Conservation (phyloP, 2,113 vertebrate species). For the Pycnonotus jocosus region DNA sequence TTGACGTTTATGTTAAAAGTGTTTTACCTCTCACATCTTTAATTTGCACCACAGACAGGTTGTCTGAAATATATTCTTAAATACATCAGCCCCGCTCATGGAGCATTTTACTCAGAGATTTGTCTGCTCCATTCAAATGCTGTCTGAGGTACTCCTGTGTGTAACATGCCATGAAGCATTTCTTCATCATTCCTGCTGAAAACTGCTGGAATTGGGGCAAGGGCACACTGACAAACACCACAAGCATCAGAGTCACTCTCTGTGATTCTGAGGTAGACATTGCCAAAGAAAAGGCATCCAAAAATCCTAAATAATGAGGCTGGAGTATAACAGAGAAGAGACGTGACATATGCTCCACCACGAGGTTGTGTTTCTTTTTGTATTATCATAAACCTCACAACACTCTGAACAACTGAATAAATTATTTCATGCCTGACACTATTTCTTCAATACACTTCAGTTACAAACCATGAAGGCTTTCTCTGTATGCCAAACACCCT, state of each 20-base stretch:
- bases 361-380: neutral
- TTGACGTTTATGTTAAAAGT: neutral
- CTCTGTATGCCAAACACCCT: neutral
- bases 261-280: neutral
- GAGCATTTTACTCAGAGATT: neutral
- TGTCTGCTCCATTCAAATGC: neutral
- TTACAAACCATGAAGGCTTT: neutral
- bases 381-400: neutral
- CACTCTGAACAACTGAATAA: neutral
- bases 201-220: neutral
- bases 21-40: conserved; percentile 17
- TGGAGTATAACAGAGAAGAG: neutral
- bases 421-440: neutral
- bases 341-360: neutral
- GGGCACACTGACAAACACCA: neutral
- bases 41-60: conserved; percentile 15
- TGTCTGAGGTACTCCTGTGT: neutral
- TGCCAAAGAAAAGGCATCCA: neutral
- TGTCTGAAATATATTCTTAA: neutral
- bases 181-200: neutral
- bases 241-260: neutral
- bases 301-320: neutral
- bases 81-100: neutral
- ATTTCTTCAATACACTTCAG: neutral
- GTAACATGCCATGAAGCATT: neutral